A percentile compares a stretch with the other conserved stretches of the same genome.
These are phyloP conservation scores for Deroplatys truncata DNA, from an alignment of 2,888 invertebrate species.

Conservation along the genomic window DNA sequence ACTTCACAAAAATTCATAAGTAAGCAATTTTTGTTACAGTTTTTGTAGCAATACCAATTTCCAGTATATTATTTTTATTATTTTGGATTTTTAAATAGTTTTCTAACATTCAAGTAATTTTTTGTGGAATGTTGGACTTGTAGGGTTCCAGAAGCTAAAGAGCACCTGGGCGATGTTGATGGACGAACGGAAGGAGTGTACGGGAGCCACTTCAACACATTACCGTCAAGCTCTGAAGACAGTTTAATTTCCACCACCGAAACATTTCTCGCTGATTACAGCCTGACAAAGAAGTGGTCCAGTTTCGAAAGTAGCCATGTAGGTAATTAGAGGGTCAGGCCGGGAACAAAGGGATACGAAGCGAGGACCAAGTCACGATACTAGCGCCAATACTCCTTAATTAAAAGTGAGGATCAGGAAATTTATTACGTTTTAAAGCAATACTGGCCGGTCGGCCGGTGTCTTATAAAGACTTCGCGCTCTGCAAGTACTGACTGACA, in stretches of 20 bases:
- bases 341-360: neutral
- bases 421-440: neutral
- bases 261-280: neutral
- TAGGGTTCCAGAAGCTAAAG: too few relatives aligned
- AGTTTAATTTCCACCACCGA: neutral
- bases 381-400: neutral
- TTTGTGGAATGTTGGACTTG: too few relatives aligned
- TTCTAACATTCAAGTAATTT: too few relatives aligned
- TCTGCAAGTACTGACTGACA: neutral
- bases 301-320: neutral
- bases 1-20: too few relatives aligned
- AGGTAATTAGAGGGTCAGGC: too few relatives aligned
- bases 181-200: neutral
- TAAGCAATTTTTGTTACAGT: too few relatives aligned
- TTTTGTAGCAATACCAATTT: too few relatives aligned
- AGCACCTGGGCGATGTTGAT: too few relatives aligned
- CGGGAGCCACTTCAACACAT: neutral
- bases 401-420: neutral
- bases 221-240: neutral
- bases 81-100: too few relatives aligned
- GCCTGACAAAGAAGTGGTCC: neutral
- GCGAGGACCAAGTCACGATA: neutral
- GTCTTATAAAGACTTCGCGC: neutral
- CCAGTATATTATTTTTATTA: too few relatives aligned
- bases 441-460: neutral